Base-by-base conservation (phyloP, 2,888 invertebrate species). In the Epistrophella euchroma region DNA sequence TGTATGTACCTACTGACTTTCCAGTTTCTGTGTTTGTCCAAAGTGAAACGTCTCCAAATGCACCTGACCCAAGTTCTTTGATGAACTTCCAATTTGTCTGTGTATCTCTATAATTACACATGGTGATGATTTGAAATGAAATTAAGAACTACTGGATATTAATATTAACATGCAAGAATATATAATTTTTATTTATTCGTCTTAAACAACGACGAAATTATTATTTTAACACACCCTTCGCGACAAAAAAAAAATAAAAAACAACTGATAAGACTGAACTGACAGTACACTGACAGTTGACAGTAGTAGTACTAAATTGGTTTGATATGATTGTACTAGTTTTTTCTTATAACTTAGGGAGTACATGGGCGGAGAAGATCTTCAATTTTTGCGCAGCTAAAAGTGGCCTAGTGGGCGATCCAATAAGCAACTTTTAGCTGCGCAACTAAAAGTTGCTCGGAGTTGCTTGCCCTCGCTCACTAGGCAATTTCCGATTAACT, bases 31-130 rank as follows among this genome's bases (percentile, higher is more conserved):
- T 92, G 91, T 96, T 94, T 90, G 92, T 93, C 96, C 96, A 97
- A 60, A 96, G 92, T 37, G 94, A 93, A 5, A 97, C 96, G 62
- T 94, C 93, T 17, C 96, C 96, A 90, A 96, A 97, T 76, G 95
- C 95, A 60, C 97, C 97, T 62, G 94, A 93, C 22, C 96, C 97
- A 32, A 97, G 92, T 73, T 94, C 92, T 89, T 94, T 93, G 71
- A 94, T 94, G 92, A 94, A 76, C 93, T 93, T 73, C 91, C 92
- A 92, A 9, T 89, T 83, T 2, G 35, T 70, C n/a, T 50, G 13
- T 0, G 68, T 15, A n/a, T 37, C 17, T 10, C 25, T 4, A 2
- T 50, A 52, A n/a, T 40, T 50, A 40, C 11, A 0, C 50, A 74
- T 73, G 2, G 13, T 28, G 25, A 13, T 40, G 4, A 15, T 22